These are phyloP conservation scores for Anhinga rufa DNA, from an alignment of 2,113 vertebrate genomes.

Conservation along the genomic window DNA sequence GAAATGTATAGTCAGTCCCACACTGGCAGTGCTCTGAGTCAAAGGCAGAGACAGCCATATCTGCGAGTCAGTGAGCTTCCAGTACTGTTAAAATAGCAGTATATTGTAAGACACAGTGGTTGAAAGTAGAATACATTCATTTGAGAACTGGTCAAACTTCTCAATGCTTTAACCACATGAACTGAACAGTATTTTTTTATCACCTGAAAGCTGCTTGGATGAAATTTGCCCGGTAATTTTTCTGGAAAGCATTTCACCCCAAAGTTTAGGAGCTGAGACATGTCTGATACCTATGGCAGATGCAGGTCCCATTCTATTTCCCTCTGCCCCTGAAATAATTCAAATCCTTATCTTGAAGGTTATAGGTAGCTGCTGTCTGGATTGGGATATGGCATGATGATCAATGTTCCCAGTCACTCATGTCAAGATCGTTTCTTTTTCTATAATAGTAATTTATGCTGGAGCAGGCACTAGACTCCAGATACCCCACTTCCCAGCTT, in stretches of 20 bases:
- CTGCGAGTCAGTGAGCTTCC: neutral
- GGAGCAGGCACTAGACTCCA: neutral
- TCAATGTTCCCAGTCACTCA: accelerated
- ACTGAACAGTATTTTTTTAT: neutral
- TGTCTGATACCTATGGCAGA: neutral
- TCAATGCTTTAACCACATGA: neutral
- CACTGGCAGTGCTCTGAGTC: neutral
- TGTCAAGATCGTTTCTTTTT: neutral
- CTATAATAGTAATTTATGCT: neutral
- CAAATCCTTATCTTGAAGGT: neutral
- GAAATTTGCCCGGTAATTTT: neutral
- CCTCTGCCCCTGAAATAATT: neutral
- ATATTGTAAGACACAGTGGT: neutral
- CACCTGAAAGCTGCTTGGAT: neutral
- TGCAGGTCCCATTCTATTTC: neutral
- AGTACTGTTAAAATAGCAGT: neutral
- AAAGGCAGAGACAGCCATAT: neutral
- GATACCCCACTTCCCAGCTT: neutral
- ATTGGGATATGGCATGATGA: neutral
- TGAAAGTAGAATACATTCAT: neutral
- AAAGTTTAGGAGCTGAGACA: neutral
- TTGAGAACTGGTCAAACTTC: neutral
- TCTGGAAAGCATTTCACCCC: neutral
- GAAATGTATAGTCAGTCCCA: neutral
- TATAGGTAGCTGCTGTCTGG: neutral